Evolutionary conservation across 2,888 invertebrate species (phyloP).

Genomic region (Perizoma affinitatum): DNA sequence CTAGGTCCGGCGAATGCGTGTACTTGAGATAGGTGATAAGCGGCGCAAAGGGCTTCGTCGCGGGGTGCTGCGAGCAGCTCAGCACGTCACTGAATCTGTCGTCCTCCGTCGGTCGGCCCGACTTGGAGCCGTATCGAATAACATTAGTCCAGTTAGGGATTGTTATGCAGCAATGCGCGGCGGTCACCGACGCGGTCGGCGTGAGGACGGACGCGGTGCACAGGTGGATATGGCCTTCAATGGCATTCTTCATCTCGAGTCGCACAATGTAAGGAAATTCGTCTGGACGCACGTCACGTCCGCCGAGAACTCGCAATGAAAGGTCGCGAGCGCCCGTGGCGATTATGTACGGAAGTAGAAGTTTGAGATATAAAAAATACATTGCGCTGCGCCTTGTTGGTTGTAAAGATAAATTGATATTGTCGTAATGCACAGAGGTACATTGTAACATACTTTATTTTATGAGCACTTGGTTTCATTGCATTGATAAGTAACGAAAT

Average conservation of each 20-base stretch:
- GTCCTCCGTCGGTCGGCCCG: not conserved
- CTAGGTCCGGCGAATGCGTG: not conserved
- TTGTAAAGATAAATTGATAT: too few species aligned
- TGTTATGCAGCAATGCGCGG: not conserved
- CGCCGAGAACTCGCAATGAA: not conserved
- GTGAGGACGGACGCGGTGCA: not conserved
- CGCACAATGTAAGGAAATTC: conserved; percentile 1
- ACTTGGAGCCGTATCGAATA: not conserved
- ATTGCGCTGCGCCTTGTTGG: too few species aligned
- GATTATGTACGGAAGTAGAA: too few species aligned
- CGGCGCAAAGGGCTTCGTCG: too few species aligned
- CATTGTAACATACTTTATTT: too few species aligned
- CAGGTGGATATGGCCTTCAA: not conserved
- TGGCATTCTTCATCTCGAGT: not conserved
- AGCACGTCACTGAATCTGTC: conserved; percentile 1
- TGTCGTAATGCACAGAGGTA: too few species aligned
- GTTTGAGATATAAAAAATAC: too few species aligned
- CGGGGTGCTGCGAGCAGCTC: not conserved
- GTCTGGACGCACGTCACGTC: not conserved
- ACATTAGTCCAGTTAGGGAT: not conserved
- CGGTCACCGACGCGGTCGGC: not conserved
- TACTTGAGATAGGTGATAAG: too few species aligned
- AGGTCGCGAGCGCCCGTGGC: not conserved
- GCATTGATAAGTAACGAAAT: too few species aligned
- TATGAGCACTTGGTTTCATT: too few species aligned